These are phyloP conservation scores for Montipora capricornis DNA, from an alignment of 64 coral and sea anemone genomes.

Conservation along the genomic window DNA sequence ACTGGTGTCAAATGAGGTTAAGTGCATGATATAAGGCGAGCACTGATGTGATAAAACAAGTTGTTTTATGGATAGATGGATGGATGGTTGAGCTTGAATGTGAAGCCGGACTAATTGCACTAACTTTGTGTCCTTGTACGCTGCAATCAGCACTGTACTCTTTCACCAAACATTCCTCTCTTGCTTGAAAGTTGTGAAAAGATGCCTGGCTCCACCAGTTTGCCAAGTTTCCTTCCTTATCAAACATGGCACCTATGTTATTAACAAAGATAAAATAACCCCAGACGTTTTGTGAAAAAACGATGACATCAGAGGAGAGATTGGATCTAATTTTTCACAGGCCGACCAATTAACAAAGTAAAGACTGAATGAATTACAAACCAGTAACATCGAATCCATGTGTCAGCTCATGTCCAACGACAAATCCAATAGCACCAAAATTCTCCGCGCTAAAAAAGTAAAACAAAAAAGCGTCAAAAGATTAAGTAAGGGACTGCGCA, in stretches of 20 bases:
- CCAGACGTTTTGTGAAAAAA: no score
- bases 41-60: no score
- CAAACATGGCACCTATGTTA: conserved; percentile 53
- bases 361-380: not conserved
- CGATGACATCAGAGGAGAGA: no score
- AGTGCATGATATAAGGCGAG: not conserved
- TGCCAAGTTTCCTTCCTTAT: conserved; percentile 60
- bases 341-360: no score
- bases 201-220: conserved; percentile 74
- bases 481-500: no score
- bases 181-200: not conserved
- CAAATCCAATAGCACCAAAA: conserved; percentile 71
- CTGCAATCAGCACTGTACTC: conserved; percentile 43
- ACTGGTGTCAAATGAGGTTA: not conserved
- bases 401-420: conserved; percentile 71
- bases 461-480: not conserved
- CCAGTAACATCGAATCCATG: conserved; percentile 74
- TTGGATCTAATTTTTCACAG: no score
- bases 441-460: conserved; percentile 40
- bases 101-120: not conserved
- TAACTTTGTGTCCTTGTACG: conserved; percentile 57
- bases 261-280: no score
- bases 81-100: not conserved
- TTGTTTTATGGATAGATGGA: not conserved
- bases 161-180: conserved; percentile 33